A percentile compares a stretch with the other conserved stretches of the same genome.
Conservation (phyloP, 2,797 vertebrate species). For the Microctenopoma lineatum region DNA sequence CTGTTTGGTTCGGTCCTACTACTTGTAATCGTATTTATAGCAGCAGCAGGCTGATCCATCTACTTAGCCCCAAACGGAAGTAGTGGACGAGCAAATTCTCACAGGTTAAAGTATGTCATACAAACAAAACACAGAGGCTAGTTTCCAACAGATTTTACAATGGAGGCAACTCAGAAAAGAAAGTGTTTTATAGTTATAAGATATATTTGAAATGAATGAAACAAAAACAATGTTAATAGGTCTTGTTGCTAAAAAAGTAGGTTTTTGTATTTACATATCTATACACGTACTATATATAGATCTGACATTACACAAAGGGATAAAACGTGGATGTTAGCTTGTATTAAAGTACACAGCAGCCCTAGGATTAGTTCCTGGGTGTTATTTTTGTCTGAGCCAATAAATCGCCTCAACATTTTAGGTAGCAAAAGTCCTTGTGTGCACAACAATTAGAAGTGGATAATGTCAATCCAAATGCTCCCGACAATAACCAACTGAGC, state of each 20-base stretch:
- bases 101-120: no score
- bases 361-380: not conserved
- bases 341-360: not conserved
- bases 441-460: conserved; percentile 55
- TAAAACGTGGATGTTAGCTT: not conserved
- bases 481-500: conserved; percentile 43
- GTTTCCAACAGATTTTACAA: not conserved
- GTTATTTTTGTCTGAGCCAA: conserved; percentile 3
- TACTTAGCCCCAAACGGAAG: not conserved
- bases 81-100: no score
- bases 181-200: not conserved
- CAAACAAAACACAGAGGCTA: no score
- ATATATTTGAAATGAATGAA: not conserved
- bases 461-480: conserved; percentile 55
- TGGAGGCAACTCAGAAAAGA: not conserved
- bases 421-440: conserved; percentile 19
- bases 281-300: no score
- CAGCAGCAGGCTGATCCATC: not conserved
- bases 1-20: not conserved
- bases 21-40: not conserved
- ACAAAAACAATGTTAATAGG: not conserved
- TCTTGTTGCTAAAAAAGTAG: not conserved
- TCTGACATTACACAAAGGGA: not conserved
- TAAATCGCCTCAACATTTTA: conserved; percentile 38
- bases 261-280: not conserved